Evolutionary conservation across 2,113 vertebrate species (phyloP).

Genomic region (Dinomys branickii): DNA sequence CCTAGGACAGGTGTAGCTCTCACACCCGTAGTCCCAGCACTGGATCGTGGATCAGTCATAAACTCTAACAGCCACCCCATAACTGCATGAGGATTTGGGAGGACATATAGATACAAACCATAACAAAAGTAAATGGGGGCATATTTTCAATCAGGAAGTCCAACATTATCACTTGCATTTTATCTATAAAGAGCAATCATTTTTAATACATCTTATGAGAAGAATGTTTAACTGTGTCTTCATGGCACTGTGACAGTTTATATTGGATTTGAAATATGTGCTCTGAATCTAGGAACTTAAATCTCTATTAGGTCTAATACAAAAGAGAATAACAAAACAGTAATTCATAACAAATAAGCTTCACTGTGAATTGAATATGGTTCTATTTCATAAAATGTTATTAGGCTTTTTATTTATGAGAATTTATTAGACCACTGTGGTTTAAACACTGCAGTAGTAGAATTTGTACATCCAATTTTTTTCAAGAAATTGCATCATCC

Average conservation of each 20-base stretch:
- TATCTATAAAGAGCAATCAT: slow-evolving; percentile 50
- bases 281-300: slow-evolving; percentile 46
- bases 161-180: slow-evolving; percentile 43
- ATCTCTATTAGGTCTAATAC: slow-evolving; percentile 13
- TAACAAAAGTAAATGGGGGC: background rate
- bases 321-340: slow-evolving; percentile 64
- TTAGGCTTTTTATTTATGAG: slow-evolving; percentile 72
- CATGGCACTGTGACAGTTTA: slow-evolving; percentile 27
- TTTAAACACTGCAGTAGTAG: slow-evolving; percentile 60
- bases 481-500: slow-evolving; percentile 52
- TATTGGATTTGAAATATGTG: slow-evolving; percentile 58
- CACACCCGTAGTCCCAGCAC: too few species aligned
- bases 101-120: too few species aligned
- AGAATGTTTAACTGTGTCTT: slow-evolving; percentile 68
- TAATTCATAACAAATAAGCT: slow-evolving; percentile 54
- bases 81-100: too few species aligned
- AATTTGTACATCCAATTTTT: slow-evolving; percentile 72
- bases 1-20: too few species aligned
- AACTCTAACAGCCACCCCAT: too few species aligned
- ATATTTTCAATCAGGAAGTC: slow-evolving; percentile 26
- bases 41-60: too few species aligned
- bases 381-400: slow-evolving; percentile 65
- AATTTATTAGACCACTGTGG: slow-evolving; percentile 54
- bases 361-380: slow-evolving; percentile 43
- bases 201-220: slow-evolving; percentile 51